A percentile compares a stretch with the other conserved stretches of the same genome.
These are phyloP conservation scores for Apocrypta bakeri DNA, from an alignment of 1,140 invertebrate genomes.

Conservation along the genomic window DNA sequence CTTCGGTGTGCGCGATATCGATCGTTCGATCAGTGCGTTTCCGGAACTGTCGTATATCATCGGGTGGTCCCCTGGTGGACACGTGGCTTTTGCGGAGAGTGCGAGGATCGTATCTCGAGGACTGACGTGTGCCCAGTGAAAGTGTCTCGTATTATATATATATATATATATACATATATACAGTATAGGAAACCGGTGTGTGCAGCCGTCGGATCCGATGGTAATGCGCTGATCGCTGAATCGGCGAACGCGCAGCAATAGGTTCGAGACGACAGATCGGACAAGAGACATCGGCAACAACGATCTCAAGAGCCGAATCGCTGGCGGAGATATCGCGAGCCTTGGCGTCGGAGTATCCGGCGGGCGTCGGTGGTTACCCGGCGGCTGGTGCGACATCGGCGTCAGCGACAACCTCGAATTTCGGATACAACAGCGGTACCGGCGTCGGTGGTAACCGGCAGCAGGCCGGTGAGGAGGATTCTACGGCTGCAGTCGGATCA, in stretches of 20 bases:
- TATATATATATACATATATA: neutral
- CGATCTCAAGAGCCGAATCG: slow-evolving; percentile 23
- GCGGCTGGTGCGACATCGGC: slow-evolving; percentile 10
- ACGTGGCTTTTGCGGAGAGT: neutral
- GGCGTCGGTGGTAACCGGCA: neutral
- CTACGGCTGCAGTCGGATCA: neutral
- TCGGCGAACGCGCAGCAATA: neutral
- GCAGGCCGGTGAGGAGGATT: neutral
- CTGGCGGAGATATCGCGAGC: slow-evolving; percentile 57
- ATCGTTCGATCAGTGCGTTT: too few relatives aligned
- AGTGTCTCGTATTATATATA: neutral
- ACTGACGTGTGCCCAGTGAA: neutral
- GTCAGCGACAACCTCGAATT: slow-evolving; percentile 66
- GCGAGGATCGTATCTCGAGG: neutral
- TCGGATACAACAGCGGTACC: slow-evolving; percentile 63
- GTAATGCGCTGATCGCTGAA: neutral
- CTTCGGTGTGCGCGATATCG: too few relatives aligned
- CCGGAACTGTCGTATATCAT: too few relatives aligned
- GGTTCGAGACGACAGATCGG: neutral
- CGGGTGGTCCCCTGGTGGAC: neutral
- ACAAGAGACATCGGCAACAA: too few relatives aligned
- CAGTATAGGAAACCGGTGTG: neutral
- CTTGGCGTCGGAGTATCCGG: slow-evolving; percentile 59
- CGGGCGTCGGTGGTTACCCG: slow-evolving; percentile 63
- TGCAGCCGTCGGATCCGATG: neutral